A percentile compares a stretch with the other conserved stretches of the same genome.
Conservation (phyloP, 53 echinoderm and acorn worm genomes). For the Echinometra lucunter region DNA sequence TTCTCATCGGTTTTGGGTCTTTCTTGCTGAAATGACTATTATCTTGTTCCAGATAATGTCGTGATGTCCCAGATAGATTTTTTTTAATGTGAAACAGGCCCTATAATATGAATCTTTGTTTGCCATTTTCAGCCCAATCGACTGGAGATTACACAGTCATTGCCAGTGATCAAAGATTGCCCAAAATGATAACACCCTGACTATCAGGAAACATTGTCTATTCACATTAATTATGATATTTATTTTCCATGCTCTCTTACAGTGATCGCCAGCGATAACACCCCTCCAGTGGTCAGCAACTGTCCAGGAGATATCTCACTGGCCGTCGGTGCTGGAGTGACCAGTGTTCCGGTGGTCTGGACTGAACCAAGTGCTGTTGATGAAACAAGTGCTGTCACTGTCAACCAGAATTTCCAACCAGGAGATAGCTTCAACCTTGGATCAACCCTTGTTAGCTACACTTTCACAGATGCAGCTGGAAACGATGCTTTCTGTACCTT, state of each 20-base stretch:
- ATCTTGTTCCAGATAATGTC: too few species aligned
- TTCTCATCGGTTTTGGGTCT: too few species aligned
- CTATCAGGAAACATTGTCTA: too few species aligned
- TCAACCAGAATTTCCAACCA: neutral
- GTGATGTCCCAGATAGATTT: too few species aligned
- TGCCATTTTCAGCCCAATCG: too few species aligned
- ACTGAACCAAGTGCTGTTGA: conserved; percentile 63
- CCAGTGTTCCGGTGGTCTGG: conserved; percentile 53
- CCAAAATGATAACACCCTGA: too few species aligned
- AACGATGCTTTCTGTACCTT: conserved; percentile 52
- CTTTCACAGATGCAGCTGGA: conserved; percentile 61
- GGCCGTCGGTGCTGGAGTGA: conserved; percentile 28
- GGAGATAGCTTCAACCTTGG: conserved; percentile 44
- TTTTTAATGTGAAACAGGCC: too few species aligned
- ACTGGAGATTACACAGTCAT: too few species aligned
- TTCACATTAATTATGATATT: too few species aligned
- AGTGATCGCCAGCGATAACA: neutral
- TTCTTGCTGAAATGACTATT: too few species aligned
- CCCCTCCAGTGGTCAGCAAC: conserved; percentile 64
- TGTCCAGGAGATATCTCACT: conserved; percentile 50
- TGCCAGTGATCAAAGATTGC: too few species aligned
- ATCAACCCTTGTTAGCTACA: conserved; percentile 29
- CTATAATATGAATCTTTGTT: too few species aligned
- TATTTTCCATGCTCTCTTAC: neutral
- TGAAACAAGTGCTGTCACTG: conserved; percentile 55